Base-by-base conservation (phyloP, 2,113 vertebrate genomes). In the Cinclus mexicanus region DNA sequence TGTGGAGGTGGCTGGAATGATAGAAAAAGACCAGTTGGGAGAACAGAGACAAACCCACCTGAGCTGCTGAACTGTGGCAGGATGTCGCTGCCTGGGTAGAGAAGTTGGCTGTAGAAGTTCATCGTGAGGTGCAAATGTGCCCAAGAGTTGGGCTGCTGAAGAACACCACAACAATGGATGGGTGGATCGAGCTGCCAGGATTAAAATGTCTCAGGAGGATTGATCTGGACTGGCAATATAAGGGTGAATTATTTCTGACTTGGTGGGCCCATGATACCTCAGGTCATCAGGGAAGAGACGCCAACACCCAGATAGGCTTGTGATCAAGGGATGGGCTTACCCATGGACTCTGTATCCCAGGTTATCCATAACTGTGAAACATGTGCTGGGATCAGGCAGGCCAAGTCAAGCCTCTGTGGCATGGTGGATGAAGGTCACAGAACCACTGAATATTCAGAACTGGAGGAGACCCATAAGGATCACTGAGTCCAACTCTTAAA, bases 141-240 rank as follows among this genome's bases (percentile, higher is more conserved):
- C 35, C 42, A 11, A 11, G 7, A 41, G 14, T 2, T 41, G 18
- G 35, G 35, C 23, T 82, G 15, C 64, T 69, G 53, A 57, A 49
- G 13, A 26, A 18, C 11, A 3, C 28, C 5, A 0, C 44, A n/a
- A 19, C 11, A 41, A n/a, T 1, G 3, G 35, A 17, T 0, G 2
- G 10, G 44, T 22, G 19, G 29, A 28, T n/a, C 0, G 14, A 69
- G 18, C 29, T 81, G 64, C n/a, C 64, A 14, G 22, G 10, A 47
- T 33, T 33, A 57, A 81, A 57, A 33, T 31, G n/a, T 13, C 42
- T 68, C 78, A 26, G 8, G 42, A 33, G 22, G 18, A 57, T n/a
- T n/a, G n/a, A n/a, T 14, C 19, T 50, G 53, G 42, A 39, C 11
- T 26, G 35, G 11, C 23, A 41, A 22, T 18, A 22, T 3, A 59